Conservation (phyloP, 2,113 vertebrate genomes). For the Dromas ardeola region DNA sequence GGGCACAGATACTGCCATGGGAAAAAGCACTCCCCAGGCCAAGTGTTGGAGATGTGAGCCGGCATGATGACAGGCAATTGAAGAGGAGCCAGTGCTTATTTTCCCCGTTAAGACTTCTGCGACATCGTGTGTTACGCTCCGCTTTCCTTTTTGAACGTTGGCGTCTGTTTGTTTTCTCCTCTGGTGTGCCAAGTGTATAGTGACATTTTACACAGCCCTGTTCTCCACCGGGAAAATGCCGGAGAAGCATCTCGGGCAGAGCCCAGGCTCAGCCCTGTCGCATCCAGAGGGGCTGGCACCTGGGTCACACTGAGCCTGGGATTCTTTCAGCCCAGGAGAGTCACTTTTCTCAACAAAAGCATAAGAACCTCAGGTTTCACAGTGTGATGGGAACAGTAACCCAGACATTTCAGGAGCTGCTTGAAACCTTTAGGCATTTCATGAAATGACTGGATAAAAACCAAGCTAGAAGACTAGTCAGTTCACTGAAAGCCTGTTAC, state of each 20-base stretch:
- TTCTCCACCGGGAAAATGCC: background rate
- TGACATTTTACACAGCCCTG: background rate
- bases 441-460: background rate
- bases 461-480: background rate
- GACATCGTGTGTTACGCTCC: background rate
- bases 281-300: background rate
- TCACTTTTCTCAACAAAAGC: background rate
- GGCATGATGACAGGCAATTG: background rate
- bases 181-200: background rate
- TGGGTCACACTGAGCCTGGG: no score
- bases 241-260: background rate
- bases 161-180: slow-evolving; percentile 17
- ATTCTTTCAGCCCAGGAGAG: background rate
- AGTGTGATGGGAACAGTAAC: background rate
- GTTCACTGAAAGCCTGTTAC: background rate
- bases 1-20: background rate
- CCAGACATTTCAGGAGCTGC: background rate
- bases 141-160: background rate
- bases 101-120: background rate
- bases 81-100: slow-evolving; percentile 24
- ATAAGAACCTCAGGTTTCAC: background rate
- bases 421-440: background rate
- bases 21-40: background rate
- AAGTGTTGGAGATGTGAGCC: background rate
- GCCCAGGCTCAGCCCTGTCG: background rate